Evolutionary conservation across 2,113 vertebrate genomes (phyloP).

Genomic region (Aegotheles bennettii): DNA sequence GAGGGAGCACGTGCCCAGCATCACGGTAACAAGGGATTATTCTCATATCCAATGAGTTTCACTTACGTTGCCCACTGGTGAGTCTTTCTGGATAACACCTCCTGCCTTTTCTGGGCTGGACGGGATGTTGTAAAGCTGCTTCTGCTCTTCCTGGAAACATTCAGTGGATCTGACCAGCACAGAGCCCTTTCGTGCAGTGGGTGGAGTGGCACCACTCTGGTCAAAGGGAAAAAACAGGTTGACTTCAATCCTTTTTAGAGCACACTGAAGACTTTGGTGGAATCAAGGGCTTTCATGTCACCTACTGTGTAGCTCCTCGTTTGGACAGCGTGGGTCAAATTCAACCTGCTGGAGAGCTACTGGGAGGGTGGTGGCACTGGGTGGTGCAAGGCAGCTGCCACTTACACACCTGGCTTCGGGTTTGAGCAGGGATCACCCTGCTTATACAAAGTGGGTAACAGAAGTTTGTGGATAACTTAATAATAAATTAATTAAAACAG

Average conservation of each 20-base stretch:
- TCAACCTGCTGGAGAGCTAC: neutral
- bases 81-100: neutral
- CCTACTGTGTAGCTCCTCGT: rapidly evolving
- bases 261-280: neutral
- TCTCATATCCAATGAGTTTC: neutral
- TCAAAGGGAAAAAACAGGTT: neutral
- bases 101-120: conserved; percentile 24
- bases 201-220: neutral
- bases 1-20: rapidly evolving
- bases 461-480: neutral
- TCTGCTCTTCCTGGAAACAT: conserved; percentile 31
- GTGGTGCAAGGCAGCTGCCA: neutral
- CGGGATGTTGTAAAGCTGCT: conserved; percentile 63
- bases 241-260: neutral
- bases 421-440: neutral
- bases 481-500: neutral
- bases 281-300: neutral
- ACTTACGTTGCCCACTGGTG: neutral
- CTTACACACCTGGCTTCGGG: neutral
- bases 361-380: neutral
- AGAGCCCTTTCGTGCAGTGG: neutral
- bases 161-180: neutral
- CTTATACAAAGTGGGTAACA: rapidly evolving
- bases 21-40: neutral
- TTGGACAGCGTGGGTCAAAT: neutral